Conservation (phyloP, 2,888 invertebrate species). For the Drosophila cyrtoloma region DNA sequence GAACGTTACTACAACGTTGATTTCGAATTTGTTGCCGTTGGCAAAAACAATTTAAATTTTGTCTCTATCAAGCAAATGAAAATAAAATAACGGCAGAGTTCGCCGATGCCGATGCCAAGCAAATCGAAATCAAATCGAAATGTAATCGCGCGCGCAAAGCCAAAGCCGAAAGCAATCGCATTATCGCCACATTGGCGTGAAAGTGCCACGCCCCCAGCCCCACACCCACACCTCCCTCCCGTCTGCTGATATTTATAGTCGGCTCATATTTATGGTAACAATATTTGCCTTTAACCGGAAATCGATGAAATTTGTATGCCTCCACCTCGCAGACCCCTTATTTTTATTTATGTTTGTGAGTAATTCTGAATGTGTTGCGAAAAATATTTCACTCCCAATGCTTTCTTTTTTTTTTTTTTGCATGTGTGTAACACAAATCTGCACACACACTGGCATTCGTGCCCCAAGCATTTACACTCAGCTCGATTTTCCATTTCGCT, state of each 20-base stretch:
- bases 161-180: slow-evolving; percentile 78
- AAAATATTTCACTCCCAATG: slow-evolving; percentile 50
- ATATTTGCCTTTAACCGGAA: slow-evolving; percentile 81
- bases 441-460: not conserved
- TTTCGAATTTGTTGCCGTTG: slow-evolving; percentile 67
- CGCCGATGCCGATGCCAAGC: slow-evolving; percentile 47
- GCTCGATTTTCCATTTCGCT: slow-evolving; percentile 67
- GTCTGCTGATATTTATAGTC: slow-evolving; percentile 71
- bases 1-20: slow-evolving; percentile 51
- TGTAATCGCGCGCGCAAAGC: slow-evolving; percentile 78
- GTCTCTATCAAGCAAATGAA: slow-evolving; percentile 53
- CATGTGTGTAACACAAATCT: slow-evolving; percentile 17
- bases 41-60: slow-evolving; percentile 78
- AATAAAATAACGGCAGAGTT: slow-evolving; percentile 40
- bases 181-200: slow-evolving; percentile 79
- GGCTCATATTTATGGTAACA: slow-evolving; percentile 80
- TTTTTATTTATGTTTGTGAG: slow-evolving; percentile 65
- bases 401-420: slow-evolving; percentile 30
- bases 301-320: slow-evolving; percentile 81
- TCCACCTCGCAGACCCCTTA: slow-evolving; percentile 63
- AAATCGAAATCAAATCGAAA: slow-evolving; percentile 80
- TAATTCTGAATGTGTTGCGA: slow-evolving; percentile 58
- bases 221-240: slow-evolving; percentile 7
- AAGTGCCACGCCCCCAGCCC: slow-evolving; percentile 65
- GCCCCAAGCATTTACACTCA: slow-evolving; percentile 63